phyloP scores from a whole-genome alignment of 1,140 invertebrate genomes.

The Arctopsyche grandis region DNA sequence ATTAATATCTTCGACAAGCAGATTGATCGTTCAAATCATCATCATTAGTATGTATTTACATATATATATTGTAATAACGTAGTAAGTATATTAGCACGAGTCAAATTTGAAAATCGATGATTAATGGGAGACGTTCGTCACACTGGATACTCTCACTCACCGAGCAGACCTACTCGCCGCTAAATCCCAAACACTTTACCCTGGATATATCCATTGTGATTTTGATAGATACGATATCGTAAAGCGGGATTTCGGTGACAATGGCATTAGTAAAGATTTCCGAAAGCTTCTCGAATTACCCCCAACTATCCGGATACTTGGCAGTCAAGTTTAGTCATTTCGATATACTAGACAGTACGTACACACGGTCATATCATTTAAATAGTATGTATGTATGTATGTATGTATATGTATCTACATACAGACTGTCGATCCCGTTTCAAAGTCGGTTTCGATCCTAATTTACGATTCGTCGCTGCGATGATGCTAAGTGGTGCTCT shows the following conservation, averaged over 20 bases:
- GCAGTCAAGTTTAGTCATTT: no score
- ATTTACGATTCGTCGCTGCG: not conserved
- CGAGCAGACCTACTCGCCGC: no score
- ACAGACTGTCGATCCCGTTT: no score
- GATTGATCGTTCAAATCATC: no score
- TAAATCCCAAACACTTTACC: no score
- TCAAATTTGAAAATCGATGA: not conserved
- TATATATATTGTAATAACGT: not conserved
- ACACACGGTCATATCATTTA: no score
- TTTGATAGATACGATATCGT: not conserved
- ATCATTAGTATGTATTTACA: not conserved
- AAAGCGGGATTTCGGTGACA: not conserved
- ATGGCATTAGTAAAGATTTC: not conserved
- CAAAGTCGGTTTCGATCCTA: no score
- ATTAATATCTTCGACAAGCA: no score
- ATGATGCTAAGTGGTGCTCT: slow-evolving; percentile 10
- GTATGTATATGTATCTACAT: no score
- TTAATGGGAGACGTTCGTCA: not conserved
- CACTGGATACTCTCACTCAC: not conserved
- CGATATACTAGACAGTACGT: no score
- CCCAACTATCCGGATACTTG: no score
- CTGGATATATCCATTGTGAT: not conserved
- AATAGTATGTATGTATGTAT: no score
- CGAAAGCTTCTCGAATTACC: not conserved
- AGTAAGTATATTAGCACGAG: not conserved